Percentiles rank a stretch among this genome's conserved stretches.
phyloP scores from a whole-genome alignment of 1,140 invertebrate genomes.

The Papilio glaucus region DNA sequence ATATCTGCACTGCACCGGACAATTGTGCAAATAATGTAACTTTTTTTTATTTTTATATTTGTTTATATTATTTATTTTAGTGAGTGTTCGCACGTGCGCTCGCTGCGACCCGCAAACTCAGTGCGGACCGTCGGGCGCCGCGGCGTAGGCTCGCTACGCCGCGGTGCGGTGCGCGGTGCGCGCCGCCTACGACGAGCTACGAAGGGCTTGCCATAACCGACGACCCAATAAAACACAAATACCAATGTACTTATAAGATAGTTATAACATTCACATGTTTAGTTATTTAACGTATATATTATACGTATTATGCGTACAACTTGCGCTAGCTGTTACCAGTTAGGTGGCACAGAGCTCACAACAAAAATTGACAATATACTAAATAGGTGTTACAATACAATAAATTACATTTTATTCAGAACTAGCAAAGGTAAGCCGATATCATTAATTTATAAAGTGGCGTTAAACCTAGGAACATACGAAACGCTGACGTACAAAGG shows the following conservation, averaged over 20 bases:
- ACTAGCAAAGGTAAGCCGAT: no score
- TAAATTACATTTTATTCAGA: no score
- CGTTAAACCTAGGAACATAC: neutral
- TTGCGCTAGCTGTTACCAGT: no score
- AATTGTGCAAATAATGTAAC: slow-evolving; percentile 75
- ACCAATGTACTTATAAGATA: no score
- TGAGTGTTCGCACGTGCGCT: slow-evolving; percentile 51
- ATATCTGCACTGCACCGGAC: slow-evolving; percentile 56
- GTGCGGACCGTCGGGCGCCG: neutral
- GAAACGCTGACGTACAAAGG: neutral
- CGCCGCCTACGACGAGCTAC: slow-evolving; percentile 14
- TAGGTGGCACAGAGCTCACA: no score
- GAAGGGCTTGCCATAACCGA: neutral
- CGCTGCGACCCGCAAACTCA: neutral
- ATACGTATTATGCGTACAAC: no score
- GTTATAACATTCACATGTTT: no score
- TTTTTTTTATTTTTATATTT: slow-evolving; percentile 61
- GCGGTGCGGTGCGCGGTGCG: no score
- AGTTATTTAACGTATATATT: no score
- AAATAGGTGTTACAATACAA: no score
- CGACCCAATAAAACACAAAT: neutral
- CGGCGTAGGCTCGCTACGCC: slow-evolving; percentile 26
- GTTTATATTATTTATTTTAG: slow-evolving; percentile 58
- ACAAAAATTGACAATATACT: no score
- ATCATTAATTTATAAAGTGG: no score